Evolutionary conservation across 1,140 invertebrate species (phyloP).

Genomic region (Dendrolimus punctatus): DNA sequence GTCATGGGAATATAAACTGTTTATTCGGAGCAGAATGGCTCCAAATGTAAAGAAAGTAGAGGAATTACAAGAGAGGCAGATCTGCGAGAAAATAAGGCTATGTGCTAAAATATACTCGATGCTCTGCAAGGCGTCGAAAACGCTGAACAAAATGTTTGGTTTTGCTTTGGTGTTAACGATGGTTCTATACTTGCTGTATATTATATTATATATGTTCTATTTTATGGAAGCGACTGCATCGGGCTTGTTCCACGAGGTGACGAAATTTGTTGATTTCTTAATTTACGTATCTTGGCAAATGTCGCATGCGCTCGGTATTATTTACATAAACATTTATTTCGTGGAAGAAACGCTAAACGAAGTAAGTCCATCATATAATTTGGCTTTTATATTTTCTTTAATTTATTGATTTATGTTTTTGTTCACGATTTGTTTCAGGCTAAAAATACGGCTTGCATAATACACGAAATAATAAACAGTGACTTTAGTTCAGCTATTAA

Average conservation of each 20-base stretch:
- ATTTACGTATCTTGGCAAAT: constrained; percentile 43
- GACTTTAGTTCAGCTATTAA: constrained; percentile 21
- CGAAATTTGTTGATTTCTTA: constrained; percentile 33
- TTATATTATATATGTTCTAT: constrained; percentile 43
- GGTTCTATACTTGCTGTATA: constrained; percentile 21
- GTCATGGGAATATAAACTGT: constrained; percentile 23
- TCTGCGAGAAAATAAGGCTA: constrained; percentile 32
- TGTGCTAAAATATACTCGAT: constrained; percentile 38
- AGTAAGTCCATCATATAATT: constrained; percentile 17
- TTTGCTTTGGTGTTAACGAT: constrained; percentile 29
- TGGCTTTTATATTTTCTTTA: constrained; percentile 1
- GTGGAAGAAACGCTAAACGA: constrained; percentile 27
- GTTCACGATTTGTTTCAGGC: constrained; percentile 25
- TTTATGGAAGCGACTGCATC: constrained; percentile 53
- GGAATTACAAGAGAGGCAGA: constrained; percentile 27
- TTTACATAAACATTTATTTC: constrained; percentile 29
- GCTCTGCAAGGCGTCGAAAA: constrained; percentile 25
- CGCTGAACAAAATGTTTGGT: constrained; percentile 31
- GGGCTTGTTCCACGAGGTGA: constrained; percentile 35
- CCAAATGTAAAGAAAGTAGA: constrained; percentile 14
- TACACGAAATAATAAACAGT: constrained; percentile 36
- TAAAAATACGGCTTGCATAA: constrained; percentile 19
- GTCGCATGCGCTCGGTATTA: constrained; percentile 21
- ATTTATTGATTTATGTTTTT: not conserved
- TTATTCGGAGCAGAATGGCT: constrained; percentile 19